Evolutionary conservation across 2,113 vertebrate species (phyloP).

Genomic region (Salvelinus alpinus): DNA sequence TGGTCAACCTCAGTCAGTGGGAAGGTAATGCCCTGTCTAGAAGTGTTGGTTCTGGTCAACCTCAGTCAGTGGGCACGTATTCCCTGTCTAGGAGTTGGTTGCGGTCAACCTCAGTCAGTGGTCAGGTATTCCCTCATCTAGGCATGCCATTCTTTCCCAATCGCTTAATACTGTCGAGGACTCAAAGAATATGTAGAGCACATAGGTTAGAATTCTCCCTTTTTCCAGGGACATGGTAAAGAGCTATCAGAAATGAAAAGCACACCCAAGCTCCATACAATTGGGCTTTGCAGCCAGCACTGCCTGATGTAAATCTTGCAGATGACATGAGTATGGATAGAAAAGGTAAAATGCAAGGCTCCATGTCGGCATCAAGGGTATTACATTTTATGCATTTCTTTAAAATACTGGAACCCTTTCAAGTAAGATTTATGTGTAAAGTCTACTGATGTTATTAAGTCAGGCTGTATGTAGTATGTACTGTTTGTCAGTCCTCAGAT

Average conservation of each 20-base stretch:
- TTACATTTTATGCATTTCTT: neutral
- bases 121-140: neutral
- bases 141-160: neutral
- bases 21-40: neutral
- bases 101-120: neutral
- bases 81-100: neutral
- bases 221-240: neutral
- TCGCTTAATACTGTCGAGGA: too few species aligned
- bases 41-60: neutral
- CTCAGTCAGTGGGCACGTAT: neutral
- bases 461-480: neutral
- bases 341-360: neutral
- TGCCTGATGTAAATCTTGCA: neutral
- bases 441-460: too few species aligned
- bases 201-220: too few species aligned
- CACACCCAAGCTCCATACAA: neutral
- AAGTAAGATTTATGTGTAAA: neutral
- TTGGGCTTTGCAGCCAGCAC: neutral
- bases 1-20: neutral
- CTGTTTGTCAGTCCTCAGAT: neutral
- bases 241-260: neutral
- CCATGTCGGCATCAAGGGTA: neutral
- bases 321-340: neutral
- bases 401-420: neutral
- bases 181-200: neutral